Conservation (phyloP, 1,140 invertebrate species). For the Nephila pilipes region DNA sequence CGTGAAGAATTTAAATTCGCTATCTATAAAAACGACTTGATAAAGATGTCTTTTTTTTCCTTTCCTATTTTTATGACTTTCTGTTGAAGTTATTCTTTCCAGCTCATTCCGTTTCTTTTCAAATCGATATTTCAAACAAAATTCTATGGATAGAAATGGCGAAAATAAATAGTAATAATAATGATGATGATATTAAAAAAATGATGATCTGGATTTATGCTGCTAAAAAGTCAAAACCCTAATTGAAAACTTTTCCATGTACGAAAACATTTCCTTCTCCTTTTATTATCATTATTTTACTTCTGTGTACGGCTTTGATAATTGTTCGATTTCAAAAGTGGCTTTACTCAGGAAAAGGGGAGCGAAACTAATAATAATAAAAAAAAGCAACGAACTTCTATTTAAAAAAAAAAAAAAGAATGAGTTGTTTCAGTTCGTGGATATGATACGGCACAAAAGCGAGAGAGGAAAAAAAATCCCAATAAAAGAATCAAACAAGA, state of each 20-base stretch:
- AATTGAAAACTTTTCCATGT: constrained; percentile 65
- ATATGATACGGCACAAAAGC: constrained; percentile 64
- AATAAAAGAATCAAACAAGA: constrained; percentile 59
- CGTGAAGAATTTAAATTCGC: neutral
- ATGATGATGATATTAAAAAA: neutral
- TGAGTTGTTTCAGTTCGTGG: constrained; percentile 40
- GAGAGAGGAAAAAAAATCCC: constrained; percentile 53
- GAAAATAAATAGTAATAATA: constrained; percentile 38
- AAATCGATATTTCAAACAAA: constrained; percentile 59
- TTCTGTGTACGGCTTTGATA: constrained; percentile 43
- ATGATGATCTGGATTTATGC: constrained; percentile 45
- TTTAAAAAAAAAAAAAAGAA: constrained; percentile 54
- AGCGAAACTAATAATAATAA: constrained; percentile 60
- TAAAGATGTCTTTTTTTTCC: neutral
- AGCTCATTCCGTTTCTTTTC: constrained; percentile 23
- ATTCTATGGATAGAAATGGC: constrained; percentile 17
- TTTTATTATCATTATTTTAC: constrained; percentile 60
- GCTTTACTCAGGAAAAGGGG: neutral
- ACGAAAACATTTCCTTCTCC: constrained; percentile 68
- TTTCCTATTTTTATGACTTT: neutral
- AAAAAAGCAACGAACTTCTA: constrained; percentile 57
- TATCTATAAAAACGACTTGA: neutral
- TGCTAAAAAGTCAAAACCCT: constrained; percentile 67
- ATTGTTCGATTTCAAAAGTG: constrained; percentile 75
- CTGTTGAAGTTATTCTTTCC: neutral